phyloP scores from a whole-genome alignment of 1,140 invertebrate species.

The Penaeus vannamei region DNA sequence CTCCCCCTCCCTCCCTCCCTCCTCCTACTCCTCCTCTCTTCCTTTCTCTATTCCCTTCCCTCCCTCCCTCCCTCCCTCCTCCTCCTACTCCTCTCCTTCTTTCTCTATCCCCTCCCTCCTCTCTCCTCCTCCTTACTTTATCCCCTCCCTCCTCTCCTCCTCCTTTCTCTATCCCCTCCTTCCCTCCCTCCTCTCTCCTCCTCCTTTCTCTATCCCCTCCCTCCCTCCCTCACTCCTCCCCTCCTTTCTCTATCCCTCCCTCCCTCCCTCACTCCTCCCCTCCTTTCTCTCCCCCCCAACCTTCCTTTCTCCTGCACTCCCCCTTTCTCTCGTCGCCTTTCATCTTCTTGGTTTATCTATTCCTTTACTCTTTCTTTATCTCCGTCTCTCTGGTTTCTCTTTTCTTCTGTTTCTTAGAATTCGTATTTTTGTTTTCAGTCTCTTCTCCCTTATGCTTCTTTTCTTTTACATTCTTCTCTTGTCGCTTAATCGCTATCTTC shows the following conservation, averaged over 20 bases:
- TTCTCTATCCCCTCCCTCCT: constrained; percentile 53
- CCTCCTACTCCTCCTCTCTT: constrained; percentile 67
- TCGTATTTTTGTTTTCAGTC: not conserved
- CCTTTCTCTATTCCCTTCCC: constrained; percentile 71
- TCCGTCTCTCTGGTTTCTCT: constrained; percentile 70
- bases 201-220: not conserved
- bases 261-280: not conserved
- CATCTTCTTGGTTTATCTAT: not conserved
- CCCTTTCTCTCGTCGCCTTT: not conserved
- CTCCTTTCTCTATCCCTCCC: constrained; percentile 8
- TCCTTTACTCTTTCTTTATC: constrained; percentile 71
- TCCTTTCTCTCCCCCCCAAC: not conserved
- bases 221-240: not conserved
- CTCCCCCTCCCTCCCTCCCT: not conserved
- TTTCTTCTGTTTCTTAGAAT: not conserved
- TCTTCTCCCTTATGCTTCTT: no score
- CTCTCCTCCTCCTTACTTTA: not conserved
- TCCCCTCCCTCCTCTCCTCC: not conserved
- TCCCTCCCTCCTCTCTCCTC: constrained; percentile 30
- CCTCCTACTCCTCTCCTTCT: constrained; percentile 25
- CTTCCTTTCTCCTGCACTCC: not conserved
- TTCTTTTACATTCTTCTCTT: no score
- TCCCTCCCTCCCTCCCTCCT: constrained; percentile 66
- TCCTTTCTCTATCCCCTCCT: not conserved
- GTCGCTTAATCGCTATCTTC: not conserved